Base-by-base conservation (phyloP, 1,140 invertebrate genomes). In the Chymomyza costata region DNA sequence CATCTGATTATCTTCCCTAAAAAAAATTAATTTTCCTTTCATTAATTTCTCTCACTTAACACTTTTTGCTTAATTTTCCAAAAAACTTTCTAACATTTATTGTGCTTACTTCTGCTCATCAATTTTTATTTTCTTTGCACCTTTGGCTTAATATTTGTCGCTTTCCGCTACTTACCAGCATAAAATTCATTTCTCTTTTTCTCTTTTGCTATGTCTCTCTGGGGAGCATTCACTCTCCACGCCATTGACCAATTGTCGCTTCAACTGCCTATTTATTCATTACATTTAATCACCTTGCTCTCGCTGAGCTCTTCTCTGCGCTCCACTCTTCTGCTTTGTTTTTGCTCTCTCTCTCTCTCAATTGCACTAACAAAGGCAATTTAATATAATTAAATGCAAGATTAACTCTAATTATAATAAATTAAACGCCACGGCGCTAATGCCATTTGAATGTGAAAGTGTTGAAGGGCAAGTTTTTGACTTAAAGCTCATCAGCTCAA, bases 401-500 rank as follows among this genome's bases (percentile, higher is more conserved):
- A 80, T 78, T 78, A 78, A 67, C 67, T 65, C 73, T 60, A 78
- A 78, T 78, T 78, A 71, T 67, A 73, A 78, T 80, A 62, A 78
- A 78, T 78, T 78, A 80, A 78, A 57, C 64, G 69, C 53, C 35
- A 52, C 41, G 46, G 54, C 55, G 49, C 48, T 62, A 31, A 53
- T 49, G 31, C 45, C n/a, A n/a, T n/a, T n/a, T n/a, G n/a, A n/a
- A n/a, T n/a, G n/a, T n/a, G n/a, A n/a, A n/a, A n/a, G n/a, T n/a
- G n/a, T 37, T 52, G 49, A 46, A 45, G 14, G 19, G 38, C 61
- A 38, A 51, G 51, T 21, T 11, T 17, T 32, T 25, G 18, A 47
- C n/a, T n/a, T n/a, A n/a, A n/a, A n/a, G n/a, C n/a, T n/a, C n/a
- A n/a, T n/a, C n/a, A n/a, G n/a, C n/a, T n/a, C 19, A 46, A 50